phyloP scores from a whole-genome alignment of 2,888 invertebrate species.

The Dilophus febrilis region DNA sequence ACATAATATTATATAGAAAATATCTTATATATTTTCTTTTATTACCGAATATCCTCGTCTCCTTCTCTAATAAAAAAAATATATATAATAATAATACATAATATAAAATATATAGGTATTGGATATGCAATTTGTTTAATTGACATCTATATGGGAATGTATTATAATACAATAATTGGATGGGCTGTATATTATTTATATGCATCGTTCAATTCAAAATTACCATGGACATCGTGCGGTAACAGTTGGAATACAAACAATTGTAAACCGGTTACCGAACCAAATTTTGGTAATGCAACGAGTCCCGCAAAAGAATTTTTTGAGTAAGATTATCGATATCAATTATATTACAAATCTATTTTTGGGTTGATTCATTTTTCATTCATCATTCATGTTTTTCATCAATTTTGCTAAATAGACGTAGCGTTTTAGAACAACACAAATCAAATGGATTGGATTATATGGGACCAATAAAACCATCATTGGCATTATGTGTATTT shows the following conservation, averaged over 20 bases:
- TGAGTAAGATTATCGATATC: too few relatives aligned
- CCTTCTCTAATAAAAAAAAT: neutral
- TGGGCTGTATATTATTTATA: constrained; percentile 88
- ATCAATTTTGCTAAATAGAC: constrained; percentile 34
- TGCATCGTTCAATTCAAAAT: constrained; percentile 59
- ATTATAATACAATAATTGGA: constrained; percentile 93
- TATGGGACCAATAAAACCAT: constrained; percentile 79
- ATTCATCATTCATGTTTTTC: too few relatives aligned
- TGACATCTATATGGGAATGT: constrained; percentile 91
- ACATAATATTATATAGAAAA: neutral
- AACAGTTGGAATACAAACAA: constrained; percentile 73
- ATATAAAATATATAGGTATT: constrained; percentile 55
- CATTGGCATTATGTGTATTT: constrained; percentile 75
- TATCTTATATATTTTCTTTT: neutral
- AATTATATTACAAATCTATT: too few relatives aligned
- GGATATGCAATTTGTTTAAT: constrained; percentile 93
- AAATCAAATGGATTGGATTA: constrained; percentile 66
- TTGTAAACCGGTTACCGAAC: constrained; percentile 48
- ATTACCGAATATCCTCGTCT: neutral
- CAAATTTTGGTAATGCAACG: constrained; percentile 38
- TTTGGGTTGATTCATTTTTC: too few relatives aligned
- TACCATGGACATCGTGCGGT: constrained; percentile 77
- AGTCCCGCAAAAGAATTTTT: constrained; percentile 80
- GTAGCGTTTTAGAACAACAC: constrained; percentile 71
- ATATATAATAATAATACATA: neutral